Conservation (phyloP, 2,797 vertebrate species). For the Cyprinella venusta region DNA sequence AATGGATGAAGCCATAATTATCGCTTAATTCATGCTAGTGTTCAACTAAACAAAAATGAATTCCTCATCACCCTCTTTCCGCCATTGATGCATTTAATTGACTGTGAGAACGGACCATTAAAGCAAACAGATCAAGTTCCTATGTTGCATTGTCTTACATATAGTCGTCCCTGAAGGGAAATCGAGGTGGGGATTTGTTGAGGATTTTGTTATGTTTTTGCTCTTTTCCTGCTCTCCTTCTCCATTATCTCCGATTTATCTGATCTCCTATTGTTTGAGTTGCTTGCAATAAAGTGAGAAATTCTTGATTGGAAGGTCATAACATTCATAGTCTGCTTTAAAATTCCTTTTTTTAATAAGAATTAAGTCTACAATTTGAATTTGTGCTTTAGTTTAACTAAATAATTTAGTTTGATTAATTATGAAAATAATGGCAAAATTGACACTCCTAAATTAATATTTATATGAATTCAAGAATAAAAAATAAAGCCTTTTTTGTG, state of each 20-base stretch:
- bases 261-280: slow-evolving; percentile 3
- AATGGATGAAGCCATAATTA: slow-evolving; percentile 71
- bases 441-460: not conserved
- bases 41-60: slow-evolving; percentile 51
- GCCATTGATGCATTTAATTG: slow-evolving; percentile 50
- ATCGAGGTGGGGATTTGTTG: slow-evolving; percentile 16
- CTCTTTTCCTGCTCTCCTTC: not conserved
- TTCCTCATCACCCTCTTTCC: slow-evolving; percentile 24
- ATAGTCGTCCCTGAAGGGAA: slow-evolving; percentile 1
- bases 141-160: slow-evolving; percentile 15
- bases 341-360: not conserved
- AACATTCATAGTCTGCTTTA: not conserved
- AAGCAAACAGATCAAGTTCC: slow-evolving; percentile 25
- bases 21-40: slow-evolving; percentile 63
- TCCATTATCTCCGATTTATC: not conserved
- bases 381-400: not conserved
- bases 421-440: not conserved
- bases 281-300: not conserved
- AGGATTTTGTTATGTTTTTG: not conserved
- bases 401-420: not conserved
- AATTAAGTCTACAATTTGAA: not conserved
- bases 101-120: slow-evolving; percentile 35
- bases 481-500: not conserved
- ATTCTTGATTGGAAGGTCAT: not conserved
- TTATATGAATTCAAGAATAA: not conserved